These are phyloP conservation scores for Gymnoscopelus braueri DNA, from an alignment of 2,797 vertebrate species.

Conservation along the genomic window DNA sequence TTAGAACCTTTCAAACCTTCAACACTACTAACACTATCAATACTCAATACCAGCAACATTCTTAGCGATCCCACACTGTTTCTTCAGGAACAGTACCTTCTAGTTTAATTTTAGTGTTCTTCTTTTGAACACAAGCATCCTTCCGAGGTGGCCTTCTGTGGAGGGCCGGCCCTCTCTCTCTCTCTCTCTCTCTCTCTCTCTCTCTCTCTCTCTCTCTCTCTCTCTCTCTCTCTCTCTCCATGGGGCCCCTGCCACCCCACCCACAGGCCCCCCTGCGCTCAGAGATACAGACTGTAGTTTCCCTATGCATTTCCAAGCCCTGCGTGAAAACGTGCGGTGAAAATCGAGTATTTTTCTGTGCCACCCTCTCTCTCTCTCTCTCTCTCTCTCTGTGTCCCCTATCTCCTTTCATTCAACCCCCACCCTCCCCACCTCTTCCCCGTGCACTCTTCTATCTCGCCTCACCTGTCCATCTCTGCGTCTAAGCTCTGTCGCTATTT, in stretches of 20 bases:
- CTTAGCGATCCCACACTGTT: too few species aligned
- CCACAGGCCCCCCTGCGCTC: not conserved
- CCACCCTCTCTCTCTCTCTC: conserved; percentile 31
- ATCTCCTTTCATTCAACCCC: not conserved
- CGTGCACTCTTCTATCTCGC: conserved; percentile 31
- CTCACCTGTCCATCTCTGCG: conserved; percentile 48
- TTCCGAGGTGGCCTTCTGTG: too few species aligned
- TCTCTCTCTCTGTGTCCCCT: conserved; percentile 12
- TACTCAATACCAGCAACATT: too few species aligned
- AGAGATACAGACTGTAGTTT: too few species aligned
- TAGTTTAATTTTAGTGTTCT: too few species aligned
- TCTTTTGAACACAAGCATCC: too few species aligned
- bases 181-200: conserved; percentile 31
- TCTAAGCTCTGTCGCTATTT: conserved; percentile 48
- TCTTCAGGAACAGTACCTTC: too few species aligned
- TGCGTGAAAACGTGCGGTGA: not conserved
- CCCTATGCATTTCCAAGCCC: not conserved
- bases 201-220: not conserved
- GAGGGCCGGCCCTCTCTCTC: conserved; percentile 4
- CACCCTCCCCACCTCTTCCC: not conserved
- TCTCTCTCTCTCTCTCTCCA: not conserved
- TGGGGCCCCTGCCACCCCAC: too few species aligned
- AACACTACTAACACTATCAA: too few species aligned
- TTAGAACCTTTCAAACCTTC: too few species aligned
- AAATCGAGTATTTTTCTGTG: not conserved